These are phyloP conservation scores for Byasa hedistus DNA, from an alignment of 2,888 invertebrate genomes.

Conservation along the genomic window DNA sequence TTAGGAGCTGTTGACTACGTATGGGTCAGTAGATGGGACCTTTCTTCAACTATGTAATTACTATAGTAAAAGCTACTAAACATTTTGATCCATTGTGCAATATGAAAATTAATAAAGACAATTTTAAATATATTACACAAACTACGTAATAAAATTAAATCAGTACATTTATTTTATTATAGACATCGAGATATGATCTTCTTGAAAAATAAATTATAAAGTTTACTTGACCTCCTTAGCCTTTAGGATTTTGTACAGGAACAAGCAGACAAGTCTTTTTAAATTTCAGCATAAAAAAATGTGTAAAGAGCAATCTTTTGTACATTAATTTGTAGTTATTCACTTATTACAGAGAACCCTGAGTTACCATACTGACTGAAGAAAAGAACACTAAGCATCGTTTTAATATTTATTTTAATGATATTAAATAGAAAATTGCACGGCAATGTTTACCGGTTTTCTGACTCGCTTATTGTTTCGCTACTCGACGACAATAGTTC, in stretches of 20 bases:
- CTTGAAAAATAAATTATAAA: background rate
- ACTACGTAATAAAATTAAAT: background rate
- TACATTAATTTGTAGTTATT: no score
- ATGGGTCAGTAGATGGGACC: constrained; percentile 18
- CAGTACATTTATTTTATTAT: background rate
- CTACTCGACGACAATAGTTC: constrained; percentile 1
- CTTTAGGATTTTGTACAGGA: no score
- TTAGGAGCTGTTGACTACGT: constrained; percentile 17
- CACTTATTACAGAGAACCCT: no score
- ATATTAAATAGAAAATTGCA: background rate
- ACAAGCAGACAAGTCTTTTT: no score
- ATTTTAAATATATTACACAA: background rate
- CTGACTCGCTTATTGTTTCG: constrained; percentile 1
- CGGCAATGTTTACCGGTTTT: background rate
- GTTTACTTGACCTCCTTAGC: background rate
- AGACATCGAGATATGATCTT: no score
- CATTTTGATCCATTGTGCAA: background rate
- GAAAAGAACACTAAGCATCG: background rate
- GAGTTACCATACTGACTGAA: no score
- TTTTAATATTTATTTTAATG: background rate
- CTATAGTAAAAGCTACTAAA: background rate
- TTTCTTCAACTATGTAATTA: background rate
- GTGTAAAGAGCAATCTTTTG: no score
- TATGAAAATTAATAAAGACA: background rate
- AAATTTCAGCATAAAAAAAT: no score